Conservation (phyloP, 2,113 vertebrate genomes). For the Lichenostomus cassidix region DNA sequence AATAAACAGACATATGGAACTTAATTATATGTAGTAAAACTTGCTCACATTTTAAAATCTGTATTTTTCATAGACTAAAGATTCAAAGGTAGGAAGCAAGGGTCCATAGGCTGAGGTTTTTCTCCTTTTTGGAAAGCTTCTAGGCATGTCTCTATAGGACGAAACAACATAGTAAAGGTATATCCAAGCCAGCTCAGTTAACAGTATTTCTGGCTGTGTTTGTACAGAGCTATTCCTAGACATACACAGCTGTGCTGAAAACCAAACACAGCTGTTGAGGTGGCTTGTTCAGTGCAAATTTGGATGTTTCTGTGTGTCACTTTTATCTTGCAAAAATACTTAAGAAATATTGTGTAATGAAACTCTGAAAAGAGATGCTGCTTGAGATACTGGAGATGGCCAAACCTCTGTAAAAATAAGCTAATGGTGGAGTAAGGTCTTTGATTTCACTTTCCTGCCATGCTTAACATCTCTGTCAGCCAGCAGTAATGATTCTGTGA, state of each 20-base stretch:
- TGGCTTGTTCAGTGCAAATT: neutral
- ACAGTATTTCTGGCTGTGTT: neutral
- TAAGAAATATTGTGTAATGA: neutral
- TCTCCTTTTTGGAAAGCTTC: neutral
- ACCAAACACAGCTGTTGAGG: neutral
- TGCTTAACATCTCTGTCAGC: neutral
- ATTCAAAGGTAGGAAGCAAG: neutral
- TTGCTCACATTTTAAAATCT: neutral
- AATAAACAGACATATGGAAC: neutral
- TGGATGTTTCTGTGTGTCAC: neutral
- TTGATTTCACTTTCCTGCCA: neutral
- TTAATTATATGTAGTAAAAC: neutral
- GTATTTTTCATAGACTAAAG: neutral
- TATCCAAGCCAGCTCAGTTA: neutral
- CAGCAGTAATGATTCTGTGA: neutral
- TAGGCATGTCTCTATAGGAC: neutral
- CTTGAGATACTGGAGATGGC: neutral
- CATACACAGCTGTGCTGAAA: neutral
- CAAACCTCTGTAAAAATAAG: neutral
- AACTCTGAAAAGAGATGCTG: neutral
- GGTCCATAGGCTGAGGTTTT: neutral
- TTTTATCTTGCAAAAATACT: neutral
- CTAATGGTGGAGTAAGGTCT: neutral
- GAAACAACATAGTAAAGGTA: neutral
- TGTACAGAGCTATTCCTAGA: neutral